A percentile compares a stretch with the other conserved stretches of the same genome.
These are phyloP conservation scores for Echiichthys vipera DNA, from an alignment of 2,797 vertebrate genomes.

Conservation along the genomic window DNA sequence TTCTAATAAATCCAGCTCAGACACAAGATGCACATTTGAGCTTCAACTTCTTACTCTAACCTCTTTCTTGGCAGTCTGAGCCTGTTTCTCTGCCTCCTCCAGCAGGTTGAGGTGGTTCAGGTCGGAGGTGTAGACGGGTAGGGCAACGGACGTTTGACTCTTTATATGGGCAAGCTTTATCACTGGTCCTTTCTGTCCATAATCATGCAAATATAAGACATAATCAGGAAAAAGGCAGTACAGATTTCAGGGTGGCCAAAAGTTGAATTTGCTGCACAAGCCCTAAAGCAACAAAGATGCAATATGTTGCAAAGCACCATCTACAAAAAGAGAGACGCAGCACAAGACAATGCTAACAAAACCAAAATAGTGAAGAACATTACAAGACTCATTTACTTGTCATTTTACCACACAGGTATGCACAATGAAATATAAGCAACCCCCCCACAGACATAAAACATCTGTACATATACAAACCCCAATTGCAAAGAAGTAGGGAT, in stretches of 20 bases:
- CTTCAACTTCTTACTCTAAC: slow-evolving; percentile 25
- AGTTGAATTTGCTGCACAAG: background rate
- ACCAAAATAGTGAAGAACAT: too few species aligned
- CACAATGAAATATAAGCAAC: too few species aligned
- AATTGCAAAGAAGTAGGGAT: too few species aligned
- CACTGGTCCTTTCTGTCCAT: slow-evolving; percentile 88
- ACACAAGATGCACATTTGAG: rapidly evolving
- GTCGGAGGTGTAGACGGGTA: slow-evolving; percentile 91
- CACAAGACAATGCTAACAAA: rapidly evolving
- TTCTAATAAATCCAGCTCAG: background rate
- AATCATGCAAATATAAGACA: background rate
- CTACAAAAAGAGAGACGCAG: too few species aligned
- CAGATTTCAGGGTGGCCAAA: background rate
- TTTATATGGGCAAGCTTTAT: slow-evolving; percentile 95
- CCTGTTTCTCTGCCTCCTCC: slow-evolving; percentile 38
- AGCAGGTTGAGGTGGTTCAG: slow-evolving; percentile 73
- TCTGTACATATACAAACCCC: background rate
- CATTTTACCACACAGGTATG: background rate
- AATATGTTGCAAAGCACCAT: too few species aligned
- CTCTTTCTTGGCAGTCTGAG: slow-evolving; percentile 16
- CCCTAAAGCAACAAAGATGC: background rate
- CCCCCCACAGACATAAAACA: too few species aligned
- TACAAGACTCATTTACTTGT: background rate
- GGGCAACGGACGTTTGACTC: slow-evolving; percentile 88
- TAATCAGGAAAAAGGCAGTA: background rate